A percentile compares a stretch with the other conserved stretches of the same genome.
Evolutionary conservation across 2,888 invertebrate genomes (phyloP).

Genomic region (Morinoia aosen): DNA sequence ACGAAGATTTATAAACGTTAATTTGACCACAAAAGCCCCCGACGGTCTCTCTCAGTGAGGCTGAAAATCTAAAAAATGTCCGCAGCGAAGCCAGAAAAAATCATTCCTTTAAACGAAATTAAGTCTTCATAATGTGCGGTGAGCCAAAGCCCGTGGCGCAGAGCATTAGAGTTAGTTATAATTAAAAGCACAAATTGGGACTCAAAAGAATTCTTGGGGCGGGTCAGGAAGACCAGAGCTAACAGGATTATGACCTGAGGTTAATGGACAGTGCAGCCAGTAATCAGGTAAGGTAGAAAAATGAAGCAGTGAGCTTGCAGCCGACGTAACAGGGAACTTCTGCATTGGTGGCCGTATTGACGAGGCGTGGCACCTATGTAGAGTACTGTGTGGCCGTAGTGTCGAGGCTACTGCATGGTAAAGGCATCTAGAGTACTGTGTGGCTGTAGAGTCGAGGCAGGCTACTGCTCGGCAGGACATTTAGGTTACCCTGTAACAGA

Average conservation of each 20-base stretch:
- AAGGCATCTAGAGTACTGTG: background rate
- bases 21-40: too few species aligned
- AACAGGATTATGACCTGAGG: conserved; percentile 13
- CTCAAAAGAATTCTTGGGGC: conserved; percentile 13
- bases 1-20: too few species aligned
- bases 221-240: background rate
- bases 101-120: background rate
- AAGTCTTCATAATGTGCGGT: background rate
- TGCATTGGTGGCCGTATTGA: background rate
- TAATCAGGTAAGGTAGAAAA: conserved; percentile 19
- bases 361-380: background rate
- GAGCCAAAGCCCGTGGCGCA: background rate
- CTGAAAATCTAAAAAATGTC: too few species aligned
- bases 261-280: conserved; percentile 37
- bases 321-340: background rate
- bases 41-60: too few species aligned
- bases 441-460: background rate
- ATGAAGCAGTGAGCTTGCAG: background rate
- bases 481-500: too few species aligned
- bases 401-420: background rate
- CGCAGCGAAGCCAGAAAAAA: background rate
- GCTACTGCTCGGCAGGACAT: too few species aligned
- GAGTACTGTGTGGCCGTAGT: background rate
- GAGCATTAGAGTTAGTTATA: background rate
- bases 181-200: conserved; percentile 18